Percentiles rank a stretch among this genome's conserved stretches.
Conservation (phyloP, 2,888 invertebrate species). For the Zelleria hepariella region DNA sequence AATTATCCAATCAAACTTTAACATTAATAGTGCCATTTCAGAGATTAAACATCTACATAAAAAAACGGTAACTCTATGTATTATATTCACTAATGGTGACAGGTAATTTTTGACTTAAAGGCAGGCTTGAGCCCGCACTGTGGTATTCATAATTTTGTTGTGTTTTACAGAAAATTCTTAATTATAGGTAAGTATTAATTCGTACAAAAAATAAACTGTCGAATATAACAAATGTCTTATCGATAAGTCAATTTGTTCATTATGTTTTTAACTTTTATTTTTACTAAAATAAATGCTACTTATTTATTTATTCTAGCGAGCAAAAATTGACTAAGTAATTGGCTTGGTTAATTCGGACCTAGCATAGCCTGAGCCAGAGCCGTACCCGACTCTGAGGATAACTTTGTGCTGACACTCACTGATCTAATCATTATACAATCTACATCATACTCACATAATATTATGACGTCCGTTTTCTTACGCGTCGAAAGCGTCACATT, state of each 20-base stretch:
- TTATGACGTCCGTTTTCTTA: no score
- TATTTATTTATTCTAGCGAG: constrained; percentile 16
- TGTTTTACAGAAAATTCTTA: not conserved
- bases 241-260: not conserved
- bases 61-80: not conserved
- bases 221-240: constrained; percentile 13
- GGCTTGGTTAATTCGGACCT: constrained; percentile 17
- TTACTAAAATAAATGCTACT: constrained; percentile 1
- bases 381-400: not conserved
- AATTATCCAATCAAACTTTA: not conserved
- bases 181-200: no score
- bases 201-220: constrained; percentile 22
- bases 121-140: no score
- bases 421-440: no score
- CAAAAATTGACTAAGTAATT: constrained; percentile 21
- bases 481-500: no score
- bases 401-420: not conserved
- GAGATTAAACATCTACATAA: not conserved
- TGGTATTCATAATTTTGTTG: not conserved
- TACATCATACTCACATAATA: no score
- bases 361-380: no score
- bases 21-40: not conserved
- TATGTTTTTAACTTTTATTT: not conserved
- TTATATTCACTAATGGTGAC: no score
- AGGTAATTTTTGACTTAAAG: no score